A percentile compares a stretch with the other conserved stretches of the same genome.
These are phyloP conservation scores for Caradrina clavipalpis DNA, from an alignment of 2,888 invertebrate genomes.

Conservation along the genomic window DNA sequence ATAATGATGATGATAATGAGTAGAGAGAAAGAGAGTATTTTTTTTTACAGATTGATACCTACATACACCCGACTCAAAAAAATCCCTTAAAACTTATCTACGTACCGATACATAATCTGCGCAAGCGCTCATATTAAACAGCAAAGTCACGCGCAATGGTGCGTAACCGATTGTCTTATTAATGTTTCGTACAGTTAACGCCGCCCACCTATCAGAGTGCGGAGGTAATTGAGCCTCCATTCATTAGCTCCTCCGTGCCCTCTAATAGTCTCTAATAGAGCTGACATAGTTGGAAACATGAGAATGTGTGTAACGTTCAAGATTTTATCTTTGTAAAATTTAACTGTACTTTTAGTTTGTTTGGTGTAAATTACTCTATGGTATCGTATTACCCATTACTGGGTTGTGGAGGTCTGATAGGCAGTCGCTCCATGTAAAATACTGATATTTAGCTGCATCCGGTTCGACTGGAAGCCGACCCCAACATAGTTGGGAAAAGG, in stretches of 20 bases:
- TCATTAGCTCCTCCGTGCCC: conserved; percentile 65
- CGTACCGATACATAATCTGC: conserved; percentile 47
- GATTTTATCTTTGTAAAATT: not conserved
- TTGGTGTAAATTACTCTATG: not conserved
- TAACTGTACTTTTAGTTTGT: not conserved
- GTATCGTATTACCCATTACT: too few species aligned
- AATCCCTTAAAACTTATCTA: conserved; percentile 16
- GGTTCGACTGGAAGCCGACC: too few species aligned
- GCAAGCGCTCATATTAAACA: conserved; percentile 60
- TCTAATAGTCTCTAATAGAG: conserved; percentile 51
- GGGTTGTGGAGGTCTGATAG: too few species aligned
- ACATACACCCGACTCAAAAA: too few species aligned
- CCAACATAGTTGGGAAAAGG: too few species aligned
- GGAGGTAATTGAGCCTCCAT: conserved; percentile 63
- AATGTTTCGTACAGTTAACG: conserved; percentile 75
- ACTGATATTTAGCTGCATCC: too few species aligned
- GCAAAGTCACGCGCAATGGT: conserved; percentile 60
- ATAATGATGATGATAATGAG: too few species aligned
- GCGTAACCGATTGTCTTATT: conserved; percentile 74
- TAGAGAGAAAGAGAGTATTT: too few species aligned
- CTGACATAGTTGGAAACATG: conserved; percentile 43
- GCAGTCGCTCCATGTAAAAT: too few species aligned
- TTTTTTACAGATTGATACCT: too few species aligned
- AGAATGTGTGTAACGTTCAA: not conserved
- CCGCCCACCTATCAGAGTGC: conserved; percentile 73